Evolutionary conservation across 2,113 vertebrate genomes (phyloP).

Genomic region (Platysternon megacephalum): DNA sequence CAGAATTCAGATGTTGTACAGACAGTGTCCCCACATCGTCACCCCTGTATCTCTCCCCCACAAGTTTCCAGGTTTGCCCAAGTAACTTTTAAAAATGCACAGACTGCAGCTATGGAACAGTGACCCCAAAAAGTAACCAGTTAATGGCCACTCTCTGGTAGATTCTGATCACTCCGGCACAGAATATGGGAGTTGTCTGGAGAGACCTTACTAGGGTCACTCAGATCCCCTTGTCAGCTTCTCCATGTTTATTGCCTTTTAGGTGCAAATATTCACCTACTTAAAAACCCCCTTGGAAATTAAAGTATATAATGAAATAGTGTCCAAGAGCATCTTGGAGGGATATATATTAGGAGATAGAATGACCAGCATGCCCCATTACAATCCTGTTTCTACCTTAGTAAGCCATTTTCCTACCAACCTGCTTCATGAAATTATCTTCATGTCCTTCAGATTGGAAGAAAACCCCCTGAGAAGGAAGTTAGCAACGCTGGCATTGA

Average conservation of each 20-base stretch:
- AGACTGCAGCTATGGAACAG: not conserved
- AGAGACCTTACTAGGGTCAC: not conserved
- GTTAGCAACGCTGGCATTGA: not conserved
- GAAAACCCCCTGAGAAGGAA: not conserved
- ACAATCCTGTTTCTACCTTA: no score
- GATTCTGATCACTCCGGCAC: not conserved
- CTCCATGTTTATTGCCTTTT: not conserved
- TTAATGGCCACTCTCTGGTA: not conserved
- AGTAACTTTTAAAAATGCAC: not conserved
- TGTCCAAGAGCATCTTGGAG: not conserved
- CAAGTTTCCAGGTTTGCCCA: not conserved
- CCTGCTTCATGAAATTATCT: no score
- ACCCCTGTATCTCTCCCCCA: not conserved
- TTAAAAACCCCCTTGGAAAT: not conserved
- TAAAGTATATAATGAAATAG: not conserved
- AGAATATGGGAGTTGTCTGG: not conserved
- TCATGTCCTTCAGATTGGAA: not conserved
- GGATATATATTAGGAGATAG: not conserved
- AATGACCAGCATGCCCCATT: not conserved
- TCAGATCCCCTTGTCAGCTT: not conserved
- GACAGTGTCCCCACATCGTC: not conserved
- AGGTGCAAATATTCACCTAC: no score
- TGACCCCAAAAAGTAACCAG: not conserved
- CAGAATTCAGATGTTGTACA: not conserved
- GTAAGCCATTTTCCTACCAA: no score